Evolutionary conservation across 1,140 invertebrate species (phyloP).

Genomic region (Calephelis nemesis): DNA sequence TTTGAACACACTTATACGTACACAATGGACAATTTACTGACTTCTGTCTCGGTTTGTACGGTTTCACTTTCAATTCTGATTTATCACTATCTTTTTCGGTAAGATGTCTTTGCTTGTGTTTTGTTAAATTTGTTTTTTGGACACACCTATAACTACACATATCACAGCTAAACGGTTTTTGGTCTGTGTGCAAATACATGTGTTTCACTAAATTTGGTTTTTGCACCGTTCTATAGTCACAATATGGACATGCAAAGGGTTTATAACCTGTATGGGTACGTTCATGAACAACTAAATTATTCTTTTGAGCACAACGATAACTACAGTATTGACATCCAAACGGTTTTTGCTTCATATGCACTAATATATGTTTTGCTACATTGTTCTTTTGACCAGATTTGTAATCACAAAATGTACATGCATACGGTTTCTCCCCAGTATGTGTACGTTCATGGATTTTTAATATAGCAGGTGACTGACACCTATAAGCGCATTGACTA

Average conservation of each 20-base stretch:
- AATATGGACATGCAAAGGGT: slow-evolving; percentile 83
- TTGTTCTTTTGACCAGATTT: slow-evolving; percentile 89
- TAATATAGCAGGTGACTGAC: slow-evolving; percentile 80
- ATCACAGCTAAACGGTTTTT: slow-evolving; percentile 83
- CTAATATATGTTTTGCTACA: slow-evolving; percentile 86
- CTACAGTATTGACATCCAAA: slow-evolving; percentile 86
- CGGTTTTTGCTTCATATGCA: slow-evolving; percentile 88
- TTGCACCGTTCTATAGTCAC: slow-evolving; percentile 79
- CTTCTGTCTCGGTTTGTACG: slow-evolving; percentile 65
- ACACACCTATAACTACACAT: slow-evolving; percentile 79
- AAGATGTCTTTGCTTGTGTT: slow-evolving; percentile 73
- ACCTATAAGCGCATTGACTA: slow-evolving; percentile 66
- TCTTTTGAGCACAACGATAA: slow-evolving; percentile 84
- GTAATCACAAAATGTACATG: slow-evolving; percentile 84
- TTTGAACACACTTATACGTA: slow-evolving; percentile 67
- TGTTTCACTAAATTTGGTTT: slow-evolving; percentile 83
- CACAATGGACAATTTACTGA: slow-evolving; percentile 68
- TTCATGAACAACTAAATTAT: slow-evolving; percentile 79
- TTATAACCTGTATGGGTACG: slow-evolving; percentile 82
- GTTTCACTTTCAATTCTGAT: slow-evolving; percentile 57
- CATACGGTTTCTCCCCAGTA: slow-evolving; percentile 81
- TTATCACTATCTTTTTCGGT: slow-evolving; percentile 71
- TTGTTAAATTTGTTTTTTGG: slow-evolving; percentile 75
- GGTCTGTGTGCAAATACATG: slow-evolving; percentile 82
- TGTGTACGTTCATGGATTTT: slow-evolving; percentile 85